These are phyloP conservation scores for Proterorhinus semilunaris DNA, from an alignment of 2,113 vertebrate species.

Conservation along the genomic window DNA sequence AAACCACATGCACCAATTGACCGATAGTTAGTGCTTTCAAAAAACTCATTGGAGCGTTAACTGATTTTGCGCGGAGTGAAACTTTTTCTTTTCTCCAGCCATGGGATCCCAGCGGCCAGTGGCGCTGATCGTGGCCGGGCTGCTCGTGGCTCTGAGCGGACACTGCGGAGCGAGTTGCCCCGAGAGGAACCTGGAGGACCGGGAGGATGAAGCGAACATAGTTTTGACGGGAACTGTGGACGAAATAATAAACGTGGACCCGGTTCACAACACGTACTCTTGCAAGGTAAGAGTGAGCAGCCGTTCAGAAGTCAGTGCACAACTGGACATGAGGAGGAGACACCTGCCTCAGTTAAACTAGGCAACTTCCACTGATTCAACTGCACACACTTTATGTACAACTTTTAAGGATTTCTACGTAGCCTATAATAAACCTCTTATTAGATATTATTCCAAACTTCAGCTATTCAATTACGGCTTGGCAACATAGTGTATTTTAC, in stretches of 20 bases:
- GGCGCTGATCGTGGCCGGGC: constrained; percentile 63
- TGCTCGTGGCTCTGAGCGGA: constrained; percentile 65
- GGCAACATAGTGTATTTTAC: too few relatives aligned
- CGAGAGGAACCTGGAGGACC: constrained; percentile 86
- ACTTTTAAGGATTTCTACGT: not conserved
- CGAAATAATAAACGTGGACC: constrained; percentile 95
- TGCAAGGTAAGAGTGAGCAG: constrained; percentile 85
- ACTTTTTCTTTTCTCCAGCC: constrained; percentile 35
- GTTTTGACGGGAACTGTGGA: constrained; percentile 96
- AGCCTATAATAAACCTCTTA: not conserved
- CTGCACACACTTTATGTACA: not conserved
- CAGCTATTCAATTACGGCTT: too few relatives aligned
- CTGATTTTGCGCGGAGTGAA: constrained; percentile 33
- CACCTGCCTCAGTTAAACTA: constrained; percentile 46
- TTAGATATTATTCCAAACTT: too few relatives aligned
- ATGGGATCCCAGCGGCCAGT: constrained; percentile 65
- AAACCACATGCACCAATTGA: constrained; percentile 23
- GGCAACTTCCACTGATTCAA: not conserved
- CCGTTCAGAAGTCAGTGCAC: not conserved
- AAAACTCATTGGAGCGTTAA: not conserved
- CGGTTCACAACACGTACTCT: constrained; percentile 94
- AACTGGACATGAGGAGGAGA: not conserved
- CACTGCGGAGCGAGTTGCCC: constrained; percentile 79
- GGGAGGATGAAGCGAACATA: constrained; percentile 91
- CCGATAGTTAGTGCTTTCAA: constrained; percentile 17